phyloP scores from a whole-genome alignment of 2,797 vertebrate species.

The Coregonus suidteri region DNA sequence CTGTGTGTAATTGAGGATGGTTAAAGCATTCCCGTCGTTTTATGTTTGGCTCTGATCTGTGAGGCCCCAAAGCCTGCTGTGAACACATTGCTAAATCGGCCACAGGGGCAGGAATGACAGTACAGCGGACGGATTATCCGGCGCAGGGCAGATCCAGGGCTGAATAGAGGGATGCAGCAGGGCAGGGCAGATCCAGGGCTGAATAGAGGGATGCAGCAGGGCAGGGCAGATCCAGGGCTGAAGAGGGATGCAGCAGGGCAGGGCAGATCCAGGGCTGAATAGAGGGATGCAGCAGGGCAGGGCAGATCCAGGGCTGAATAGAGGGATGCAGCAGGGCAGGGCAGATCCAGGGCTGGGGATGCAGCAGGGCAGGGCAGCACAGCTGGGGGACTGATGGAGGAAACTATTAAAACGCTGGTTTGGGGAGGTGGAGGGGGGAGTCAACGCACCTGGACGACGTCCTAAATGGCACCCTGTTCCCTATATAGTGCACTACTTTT shows the following conservation, averaged over 20 bases:
- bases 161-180: neutral
- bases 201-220: neutral
- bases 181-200: neutral
- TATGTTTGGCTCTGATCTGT: neutral
- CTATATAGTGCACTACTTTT: neutral
- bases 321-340: too few relatives aligned
- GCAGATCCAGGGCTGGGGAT: neutral
- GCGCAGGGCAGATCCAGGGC: neutral
- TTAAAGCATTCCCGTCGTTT: neutral
- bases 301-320: too few relatives aligned
- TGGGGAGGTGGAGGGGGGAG: neutral
- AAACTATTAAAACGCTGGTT: neutral
- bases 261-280: too few relatives aligned
- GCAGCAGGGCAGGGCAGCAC: neutral
- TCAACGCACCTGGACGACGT: neutral
- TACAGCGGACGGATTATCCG: neutral
- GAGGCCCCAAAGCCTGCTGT: neutral
- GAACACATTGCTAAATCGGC: neutral
- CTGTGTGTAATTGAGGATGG: neutral
- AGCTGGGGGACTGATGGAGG: neutral
- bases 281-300: too few relatives aligned
- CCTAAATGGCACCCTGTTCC: neutral
- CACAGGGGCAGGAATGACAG: neutral
- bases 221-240: neutral
- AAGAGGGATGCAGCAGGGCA: too few relatives aligned